A percentile compares a stretch with the other conserved stretches of the same genome.
These are phyloP conservation scores for Lamellibrachia luymesi DNA, from an alignment of 1,140 invertebrate genomes.

Conservation along the genomic window DNA sequence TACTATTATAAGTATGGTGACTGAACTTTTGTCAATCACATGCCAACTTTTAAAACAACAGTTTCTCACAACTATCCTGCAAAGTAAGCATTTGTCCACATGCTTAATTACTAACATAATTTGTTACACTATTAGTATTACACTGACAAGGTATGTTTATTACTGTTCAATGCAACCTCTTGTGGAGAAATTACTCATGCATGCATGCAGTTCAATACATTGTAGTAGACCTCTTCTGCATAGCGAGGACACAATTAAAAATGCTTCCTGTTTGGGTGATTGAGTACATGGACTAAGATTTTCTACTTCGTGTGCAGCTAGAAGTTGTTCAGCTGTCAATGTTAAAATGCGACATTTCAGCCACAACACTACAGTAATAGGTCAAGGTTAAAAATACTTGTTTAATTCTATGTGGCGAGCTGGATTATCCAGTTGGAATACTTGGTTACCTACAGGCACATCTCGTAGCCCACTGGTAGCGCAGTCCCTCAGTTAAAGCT, in stretches of 20 bases:
- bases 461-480: too few species aligned
- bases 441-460: too few species aligned
- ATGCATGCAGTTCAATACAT: not conserved
- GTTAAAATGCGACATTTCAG: too few species aligned
- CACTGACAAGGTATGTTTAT: not conserved
- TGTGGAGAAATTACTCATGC: not conserved
- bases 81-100: not conserved
- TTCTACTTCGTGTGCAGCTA: not conserved
- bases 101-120: not conserved
- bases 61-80: not conserved
- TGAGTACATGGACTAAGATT: not conserved
- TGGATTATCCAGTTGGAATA: too few species aligned
- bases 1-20: too few species aligned
- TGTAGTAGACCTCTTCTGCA: not conserved
- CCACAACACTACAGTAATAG: too few species aligned
- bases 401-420: too few species aligned
- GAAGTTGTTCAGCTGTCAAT: not conserved
- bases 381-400: too few species aligned
- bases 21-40: too few species aligned
- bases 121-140: too few species aligned
- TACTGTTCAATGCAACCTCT: too few species aligned
- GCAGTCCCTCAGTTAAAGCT: too few species aligned
- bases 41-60: not conserved
- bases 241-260: not conserved
- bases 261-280: not conserved